Evolutionary conservation across 2,888 invertebrate genomes (phyloP).

Genomic region (Synanthedon myopaeformis): DNA sequence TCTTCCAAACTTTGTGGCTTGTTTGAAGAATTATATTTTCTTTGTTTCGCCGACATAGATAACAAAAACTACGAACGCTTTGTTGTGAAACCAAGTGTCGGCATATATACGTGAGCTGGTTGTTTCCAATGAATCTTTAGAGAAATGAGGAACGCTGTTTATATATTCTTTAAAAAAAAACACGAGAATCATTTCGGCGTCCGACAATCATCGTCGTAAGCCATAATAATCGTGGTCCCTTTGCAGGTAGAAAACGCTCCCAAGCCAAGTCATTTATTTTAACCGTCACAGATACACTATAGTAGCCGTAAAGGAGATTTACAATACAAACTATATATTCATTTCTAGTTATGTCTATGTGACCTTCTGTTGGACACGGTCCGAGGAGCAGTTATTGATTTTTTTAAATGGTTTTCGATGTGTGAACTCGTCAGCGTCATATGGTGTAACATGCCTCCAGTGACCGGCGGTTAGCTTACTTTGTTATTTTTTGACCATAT

Average conservation of each 20-base stretch:
- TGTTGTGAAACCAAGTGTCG: constrained; percentile 28
- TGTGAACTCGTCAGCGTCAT: constrained; percentile 38
- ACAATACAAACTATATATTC: constrained; percentile 58
- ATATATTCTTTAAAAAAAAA: constrained; percentile 28
- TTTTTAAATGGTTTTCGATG: constrained; percentile 39
- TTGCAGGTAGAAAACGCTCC: constrained; percentile 64
- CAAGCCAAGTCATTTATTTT: constrained; percentile 62
- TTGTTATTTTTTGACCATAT: constrained; percentile 22
- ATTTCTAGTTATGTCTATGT: constrained; percentile 59
- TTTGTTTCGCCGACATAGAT: constrained; percentile 30
- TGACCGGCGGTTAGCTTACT: constrained; percentile 27
- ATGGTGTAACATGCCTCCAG: constrained; percentile 54
- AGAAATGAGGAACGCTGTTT: constrained; percentile 25
- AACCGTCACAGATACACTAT: constrained; percentile 56
- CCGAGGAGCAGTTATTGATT: constrained; percentile 48
- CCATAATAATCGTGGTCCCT: constrained; percentile 64
- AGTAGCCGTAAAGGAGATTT: constrained; percentile 64
- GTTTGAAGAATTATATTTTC: constrained; percentile 23
- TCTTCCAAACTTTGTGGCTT: constrained; percentile 25
- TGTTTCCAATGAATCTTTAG: constrained; percentile 39
- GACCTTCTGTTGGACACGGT: constrained; percentile 56
- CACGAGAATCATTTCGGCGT: constrained; percentile 51
- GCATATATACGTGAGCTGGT: constrained; percentile 40
- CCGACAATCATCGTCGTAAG: constrained; percentile 59
- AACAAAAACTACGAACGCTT: constrained; percentile 29